Conservation (phyloP, 1,140 invertebrate genomes). For the Ostrea denselamellosa region DNA sequence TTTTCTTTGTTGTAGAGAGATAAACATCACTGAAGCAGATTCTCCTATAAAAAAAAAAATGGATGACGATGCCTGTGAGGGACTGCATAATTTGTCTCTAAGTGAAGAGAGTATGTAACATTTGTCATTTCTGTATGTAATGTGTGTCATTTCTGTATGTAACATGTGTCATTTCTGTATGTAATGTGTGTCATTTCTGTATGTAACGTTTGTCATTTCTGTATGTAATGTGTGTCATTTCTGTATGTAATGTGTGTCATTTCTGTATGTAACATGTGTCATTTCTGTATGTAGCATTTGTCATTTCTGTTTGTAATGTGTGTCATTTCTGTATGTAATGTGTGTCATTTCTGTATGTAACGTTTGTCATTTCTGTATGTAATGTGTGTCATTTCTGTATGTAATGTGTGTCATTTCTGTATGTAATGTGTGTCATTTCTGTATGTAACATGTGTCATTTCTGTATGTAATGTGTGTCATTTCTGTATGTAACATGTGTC, state of each 20-base stretch:
- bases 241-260: background rate
- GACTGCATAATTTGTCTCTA: background rate
- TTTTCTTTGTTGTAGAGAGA: too few species aligned
- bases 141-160: background rate
- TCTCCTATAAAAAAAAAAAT: background rate
- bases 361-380: background rate
- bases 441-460: background rate
- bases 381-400: too few species aligned
- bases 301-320: too few species aligned
- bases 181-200: too few species aligned
- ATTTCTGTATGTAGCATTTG: background rate
- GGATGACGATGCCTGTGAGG: background rate
- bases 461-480: too few species aligned
- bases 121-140: background rate
- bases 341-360: background rate
- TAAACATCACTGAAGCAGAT: background rate
- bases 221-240: too few species aligned
- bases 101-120: constrained; percentile 19
- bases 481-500: background rate
- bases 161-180: background rate
- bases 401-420: background rate
- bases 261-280: background rate
- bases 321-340: background rate
- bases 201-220: background rate
- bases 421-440: background rate